Evolutionary conservation across 2,888 invertebrate species (phyloP), one percentile per base, ranked within the genome.

Genomic region (Oscheius sp.): DNA sequence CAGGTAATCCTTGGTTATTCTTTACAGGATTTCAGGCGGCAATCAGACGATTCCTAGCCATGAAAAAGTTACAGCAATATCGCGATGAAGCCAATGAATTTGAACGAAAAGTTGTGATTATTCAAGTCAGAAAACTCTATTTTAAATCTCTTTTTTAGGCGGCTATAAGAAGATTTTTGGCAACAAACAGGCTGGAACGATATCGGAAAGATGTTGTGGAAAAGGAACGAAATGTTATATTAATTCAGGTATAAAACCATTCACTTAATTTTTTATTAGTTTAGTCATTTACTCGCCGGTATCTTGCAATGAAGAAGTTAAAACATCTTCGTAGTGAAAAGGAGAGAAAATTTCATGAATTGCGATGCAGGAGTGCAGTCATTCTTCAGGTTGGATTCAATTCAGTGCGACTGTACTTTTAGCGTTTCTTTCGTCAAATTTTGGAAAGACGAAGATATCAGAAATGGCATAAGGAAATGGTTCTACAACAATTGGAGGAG

Each of bases 61-160:
- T 8, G 36, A 36, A 36, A 36, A 36, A 14, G 36, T n/a, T n/a
- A n/a, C n/a, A n/a, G n/a, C n/a, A n/a, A n/a, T n/a, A n/a, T n/a
- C n/a, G n/a, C n/a, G n/a, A n/a, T n/a, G n/a, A n/a, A n/a, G n/a
- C n/a, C n/a, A n/a, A n/a, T n/a, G 12, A 41, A 12, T 8, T 32
- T n/a, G 57, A 57, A 28, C 24, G 41, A 20, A 41, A 24, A 24
- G 57, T 26, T 22, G 26, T 57, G 14, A 57, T 41, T 20, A n/a
- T 57, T 6, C 57, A 57, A 26, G 57, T 57, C 24, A 2, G 12
- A 17, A 17, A n/a, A n/a, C n/a, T n/a, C 12, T 36, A 36, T 47
- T 17, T 26, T 24, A 36, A 36, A 36, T 36, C 8, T 9, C 36
- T 36, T 36, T 36, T 41, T 14, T 41, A 41, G 41, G 41, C 41